Evolutionary conservation across 2,888 invertebrate genomes (phyloP).

Genomic region (Drosophila heteroneura): DNA sequence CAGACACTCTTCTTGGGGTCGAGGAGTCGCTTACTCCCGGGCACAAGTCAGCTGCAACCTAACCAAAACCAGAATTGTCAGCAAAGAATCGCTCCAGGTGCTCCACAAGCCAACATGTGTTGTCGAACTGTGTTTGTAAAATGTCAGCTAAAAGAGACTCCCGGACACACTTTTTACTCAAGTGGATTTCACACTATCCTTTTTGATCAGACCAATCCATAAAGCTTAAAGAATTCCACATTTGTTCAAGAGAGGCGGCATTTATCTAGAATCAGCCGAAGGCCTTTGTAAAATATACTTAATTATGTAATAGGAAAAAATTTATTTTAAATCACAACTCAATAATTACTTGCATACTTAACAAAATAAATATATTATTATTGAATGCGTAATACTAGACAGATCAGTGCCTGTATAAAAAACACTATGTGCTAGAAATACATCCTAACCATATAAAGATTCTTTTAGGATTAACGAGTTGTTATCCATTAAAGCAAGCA

Average conservation of each 20-base stretch:
- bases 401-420: background rate
- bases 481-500: background rate
- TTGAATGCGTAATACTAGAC: background rate
- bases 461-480: background rate
- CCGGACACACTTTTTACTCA: background rate
- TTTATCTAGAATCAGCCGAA: background rate
- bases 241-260: background rate
- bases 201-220: background rate
- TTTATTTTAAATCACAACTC: background rate
- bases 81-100: slow-evolving; percentile 12
- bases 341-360: background rate
- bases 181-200: background rate
- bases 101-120: slow-evolving; percentile 28
- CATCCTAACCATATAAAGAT: background rate
- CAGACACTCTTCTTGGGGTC: slow-evolving; percentile 41
- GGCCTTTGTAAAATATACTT: background rate
- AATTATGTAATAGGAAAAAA: background rate
- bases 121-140: slow-evolving; percentile 3
- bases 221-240: background rate
- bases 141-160: slow-evolving; percentile 23
- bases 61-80: slow-evolving; percentile 34
- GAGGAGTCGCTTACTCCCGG: slow-evolving; percentile 27
- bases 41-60: slow-evolving; percentile 12
- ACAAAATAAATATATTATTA: background rate
- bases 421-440: background rate